Evolutionary conservation across 2,888 invertebrate species (phyloP), one percentile per base, ranked within the genome.

Genomic region (Drosophila buzzatii): DNA sequence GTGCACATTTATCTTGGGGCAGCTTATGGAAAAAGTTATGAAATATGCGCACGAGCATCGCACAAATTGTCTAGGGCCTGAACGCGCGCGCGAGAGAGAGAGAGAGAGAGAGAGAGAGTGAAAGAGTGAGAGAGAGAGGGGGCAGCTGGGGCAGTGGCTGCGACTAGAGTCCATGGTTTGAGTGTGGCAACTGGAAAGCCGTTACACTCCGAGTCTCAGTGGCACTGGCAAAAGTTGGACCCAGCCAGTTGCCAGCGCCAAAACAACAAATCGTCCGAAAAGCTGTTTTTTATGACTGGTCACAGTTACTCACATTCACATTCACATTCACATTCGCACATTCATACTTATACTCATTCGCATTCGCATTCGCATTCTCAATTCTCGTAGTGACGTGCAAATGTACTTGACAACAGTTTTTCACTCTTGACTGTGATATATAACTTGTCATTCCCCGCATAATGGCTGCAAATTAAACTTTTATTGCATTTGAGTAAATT

Each of bases 21-120:
- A 89, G 91, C 91, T 91, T 91, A 91, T 77, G 85, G 85, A 66
- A 79, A 89, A 87, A 91, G 91, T 91, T 91, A 91, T 91, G 91
- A 91, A 89, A 89, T 91, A 91, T 91, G 91, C 80, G 90, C 88
- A 87, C 85, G 77, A 81, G 73, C 82, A 67, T 60, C 77, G 85
- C 85, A 85, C 85, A 85, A 85, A 89, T 85, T 85, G 89, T 84
- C 82, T 72, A 74, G 59, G 65, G 62, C 61, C 49, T 45, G 45
- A 35, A n/a, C 23, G 35, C n/a, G n/a, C n/a, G n/a, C n/a, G n/a
- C n/a, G n/a, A 42, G 2, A 16, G 16, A 16, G 39, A 16, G 2
- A 8, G 35, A 12, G 12, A 42, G 2, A 16, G 16, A 16, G 39
- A 16, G 2, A 8, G 35, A 12, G 12, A 10, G 31, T 1, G 8